Evolutionary conservation across 1,140 invertebrate genomes (phyloP).

Genomic region (Orchesella cincta): DNA sequence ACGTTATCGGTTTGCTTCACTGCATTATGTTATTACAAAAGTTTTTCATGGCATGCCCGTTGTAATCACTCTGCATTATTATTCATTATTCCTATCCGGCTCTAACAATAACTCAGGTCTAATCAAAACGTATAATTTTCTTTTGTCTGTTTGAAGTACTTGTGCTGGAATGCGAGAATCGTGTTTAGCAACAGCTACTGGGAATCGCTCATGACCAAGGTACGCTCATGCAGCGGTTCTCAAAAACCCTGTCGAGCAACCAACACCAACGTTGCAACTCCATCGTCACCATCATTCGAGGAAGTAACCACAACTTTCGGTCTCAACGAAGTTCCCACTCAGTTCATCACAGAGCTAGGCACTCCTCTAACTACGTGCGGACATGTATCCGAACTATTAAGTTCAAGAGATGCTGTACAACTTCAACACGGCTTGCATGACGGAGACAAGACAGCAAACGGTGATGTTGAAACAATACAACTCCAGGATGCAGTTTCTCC

Average conservation of each 20-base stretch:
- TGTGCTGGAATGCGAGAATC: constrained; percentile 42
- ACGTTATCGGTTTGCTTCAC: no score
- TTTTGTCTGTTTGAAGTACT: no score
- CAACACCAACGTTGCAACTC: background rate
- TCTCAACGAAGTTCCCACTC: background rate
- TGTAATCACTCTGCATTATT: no score
- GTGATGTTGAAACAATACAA: background rate
- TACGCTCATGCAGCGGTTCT: constrained; percentile 11
- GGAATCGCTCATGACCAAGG: constrained; percentile 32
- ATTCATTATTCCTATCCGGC: no score
- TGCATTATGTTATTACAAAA: no score
- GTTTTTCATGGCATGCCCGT: no score
- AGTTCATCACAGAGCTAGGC: no score
- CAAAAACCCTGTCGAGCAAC: constrained; percentile 1
- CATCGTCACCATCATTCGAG: background rate
- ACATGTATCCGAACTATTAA: background rate
- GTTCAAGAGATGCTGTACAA: background rate
- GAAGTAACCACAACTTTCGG: background rate
- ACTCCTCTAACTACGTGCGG: background rate
- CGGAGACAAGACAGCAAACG: background rate
- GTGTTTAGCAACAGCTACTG: constrained; percentile 45
- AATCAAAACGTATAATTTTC: no score
- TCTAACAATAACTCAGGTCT: no score
- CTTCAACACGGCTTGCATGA: no score
- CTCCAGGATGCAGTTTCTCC: background rate